Evolutionary conservation across 1,140 invertebrate genomes (phyloP).

Genomic region (Eumaeus atala): DNA sequence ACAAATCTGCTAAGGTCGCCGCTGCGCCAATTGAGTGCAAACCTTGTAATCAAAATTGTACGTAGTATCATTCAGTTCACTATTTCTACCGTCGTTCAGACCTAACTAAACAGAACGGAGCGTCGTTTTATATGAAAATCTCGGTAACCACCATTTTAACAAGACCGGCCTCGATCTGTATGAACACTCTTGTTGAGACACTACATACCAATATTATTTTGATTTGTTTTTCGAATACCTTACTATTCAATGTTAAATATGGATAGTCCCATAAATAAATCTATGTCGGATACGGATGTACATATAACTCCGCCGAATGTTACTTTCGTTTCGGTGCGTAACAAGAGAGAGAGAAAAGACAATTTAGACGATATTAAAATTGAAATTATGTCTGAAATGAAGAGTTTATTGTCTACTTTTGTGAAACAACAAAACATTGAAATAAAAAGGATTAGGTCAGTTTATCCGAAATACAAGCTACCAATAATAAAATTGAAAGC

Average conservation of each 20-base stretch:
- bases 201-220: not conserved
- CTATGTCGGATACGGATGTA: constrained; percentile 1
- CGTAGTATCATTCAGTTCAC: too few relatives aligned
- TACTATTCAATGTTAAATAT: not conserved
- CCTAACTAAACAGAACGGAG: too few relatives aligned
- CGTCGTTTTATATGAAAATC: too few relatives aligned
- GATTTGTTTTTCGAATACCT: not conserved
- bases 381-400: constrained; percentile 2
- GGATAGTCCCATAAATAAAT: constrained; percentile 1
- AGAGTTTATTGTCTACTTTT: not conserved
- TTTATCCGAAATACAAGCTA: not conserved
- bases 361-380: not conserved
- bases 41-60: too few relatives aligned
- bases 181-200: too few relatives aligned
- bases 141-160: too few relatives aligned
- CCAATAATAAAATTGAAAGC: too few relatives aligned
- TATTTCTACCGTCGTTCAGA: too few relatives aligned
- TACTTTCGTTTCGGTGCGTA: not conserved
- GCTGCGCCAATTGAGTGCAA: too few relatives aligned
- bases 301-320: not conserved
- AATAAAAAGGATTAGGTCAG: not conserved
- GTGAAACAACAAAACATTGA: constrained; percentile 1
- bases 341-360: not conserved
- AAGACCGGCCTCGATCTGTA: too few relatives aligned
- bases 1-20: too few relatives aligned